Conservation (phyloP, 2,888 invertebrate species). For the Frankliniella fusca region DNA sequence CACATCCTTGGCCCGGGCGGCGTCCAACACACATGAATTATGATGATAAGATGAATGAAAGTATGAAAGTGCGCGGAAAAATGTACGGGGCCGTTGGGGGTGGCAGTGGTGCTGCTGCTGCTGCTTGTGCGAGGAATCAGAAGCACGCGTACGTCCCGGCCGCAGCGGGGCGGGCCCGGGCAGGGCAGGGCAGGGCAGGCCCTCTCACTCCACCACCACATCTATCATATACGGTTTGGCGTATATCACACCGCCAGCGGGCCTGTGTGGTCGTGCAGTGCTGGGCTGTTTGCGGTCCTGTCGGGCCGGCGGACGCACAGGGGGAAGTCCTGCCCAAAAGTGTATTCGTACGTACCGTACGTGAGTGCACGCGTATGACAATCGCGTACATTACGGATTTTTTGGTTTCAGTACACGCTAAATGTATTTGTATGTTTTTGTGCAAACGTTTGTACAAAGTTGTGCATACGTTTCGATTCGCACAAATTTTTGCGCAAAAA, state of each 20-base stretch:
- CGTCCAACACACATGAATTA: slow-evolving; percentile 23
- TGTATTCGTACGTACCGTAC: too few species aligned
- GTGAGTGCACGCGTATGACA: too few species aligned
- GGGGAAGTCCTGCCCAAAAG: background rate
- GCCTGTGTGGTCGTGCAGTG: background rate
- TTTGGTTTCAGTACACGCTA: too few species aligned
- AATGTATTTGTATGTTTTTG: too few species aligned
- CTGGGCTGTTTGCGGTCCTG: background rate
- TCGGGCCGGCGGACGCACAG: background rate
- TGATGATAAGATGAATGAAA: slow-evolving; percentile 26
- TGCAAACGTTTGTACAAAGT: too few species aligned
- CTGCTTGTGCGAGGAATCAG: background rate
- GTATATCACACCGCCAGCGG: background rate
- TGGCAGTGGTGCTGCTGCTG: background rate
- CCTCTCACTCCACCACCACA: background rate
- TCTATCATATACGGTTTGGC: slow-evolving; percentile 19
- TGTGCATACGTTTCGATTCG: too few species aligned
- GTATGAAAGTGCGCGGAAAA: slow-evolving; percentile 26
- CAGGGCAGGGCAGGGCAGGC: background rate
- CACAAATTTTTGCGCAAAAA: too few species aligned
- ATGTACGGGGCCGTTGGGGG: slow-evolving; percentile 10
- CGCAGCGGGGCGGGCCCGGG: background rate
- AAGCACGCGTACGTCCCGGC: background rate
- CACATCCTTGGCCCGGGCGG: background rate
- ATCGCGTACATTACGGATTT: too few species aligned